Evolutionary conservation across 2,888 invertebrate genomes (phyloP), one percentile per base, ranked within the genome.

Genomic region (Athripsodes cinereus): DNA sequence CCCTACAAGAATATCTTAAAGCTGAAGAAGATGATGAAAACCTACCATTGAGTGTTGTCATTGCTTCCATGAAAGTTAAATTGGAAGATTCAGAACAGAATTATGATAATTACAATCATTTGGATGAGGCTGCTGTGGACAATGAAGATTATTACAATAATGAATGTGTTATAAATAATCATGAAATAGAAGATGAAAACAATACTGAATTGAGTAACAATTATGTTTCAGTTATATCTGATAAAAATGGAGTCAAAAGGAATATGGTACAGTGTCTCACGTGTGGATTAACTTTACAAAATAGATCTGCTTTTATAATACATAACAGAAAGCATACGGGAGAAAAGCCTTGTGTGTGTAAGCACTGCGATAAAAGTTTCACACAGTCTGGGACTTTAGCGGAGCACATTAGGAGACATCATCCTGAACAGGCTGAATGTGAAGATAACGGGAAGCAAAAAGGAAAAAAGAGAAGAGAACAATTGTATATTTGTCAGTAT

Each of bases 401-500:
- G 16, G 54, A 59, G 5, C 62, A 62, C 40, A 48, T 62, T 16
- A 59, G 34, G 19, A 51, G 61, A 19, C 46, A 26, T 8, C 61
- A 61, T 19, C 21, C 26, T n/a, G 22, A 47, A 11, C 22, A 40
- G 3, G 20, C 35, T 1, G 51, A 8, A 26, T 19, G 46, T n/a
- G 22, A 19, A 3, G 52, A 44, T 22, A 22, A 22, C 2, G 56
- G 50, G 16, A 56, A 56, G 51, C 40, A 56, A n/a, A 51, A 44
- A 50, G 51, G 51, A 26, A 44, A 46, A 13, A 56, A 46, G 16
- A 44, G 40, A 22, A 19, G 40, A 16, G 52, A 57, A 47, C 26
- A 46, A 8, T 40, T 40, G 8, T 62, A 58, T 46, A 58, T 55
- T 11, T 77, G 77, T 66, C 76, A 76, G 59, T 68, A 67, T 26